Percentiles rank a stretch among this genome's conserved stretches.
Conservation (phyloP, 2,113 vertebrate species). For the Turdus rufiventris region DNA sequence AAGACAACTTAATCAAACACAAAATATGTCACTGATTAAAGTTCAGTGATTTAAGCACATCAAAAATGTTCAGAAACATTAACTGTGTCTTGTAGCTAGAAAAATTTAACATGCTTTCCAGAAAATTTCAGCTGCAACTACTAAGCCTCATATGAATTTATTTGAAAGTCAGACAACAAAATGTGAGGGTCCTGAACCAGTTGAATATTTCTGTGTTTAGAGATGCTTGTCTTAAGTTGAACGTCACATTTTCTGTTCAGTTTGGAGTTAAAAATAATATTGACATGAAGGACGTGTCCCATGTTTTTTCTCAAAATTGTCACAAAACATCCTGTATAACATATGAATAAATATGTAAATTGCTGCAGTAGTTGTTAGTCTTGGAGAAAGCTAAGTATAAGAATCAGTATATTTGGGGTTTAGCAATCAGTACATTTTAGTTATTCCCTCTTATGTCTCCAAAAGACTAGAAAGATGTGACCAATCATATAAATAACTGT, state of each 20-base stretch:
- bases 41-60: background rate
- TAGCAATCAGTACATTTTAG: conserved; percentile 14
- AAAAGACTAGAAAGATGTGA: background rate
- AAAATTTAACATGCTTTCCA: background rate
- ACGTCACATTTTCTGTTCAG: background rate
- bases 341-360: background rate
- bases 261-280: background rate
- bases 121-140: background rate
- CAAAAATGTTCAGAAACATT: background rate
- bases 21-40: background rate
- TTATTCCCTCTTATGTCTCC: conserved; percentile 7
- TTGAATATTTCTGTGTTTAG: background rate
- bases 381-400: conserved; percentile 24
- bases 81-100: background rate
- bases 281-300: background rate
- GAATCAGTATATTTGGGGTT: background rate
- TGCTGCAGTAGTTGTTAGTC: background rate
- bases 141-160: background rate
- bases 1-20: background rate
- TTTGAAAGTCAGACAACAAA: background rate
- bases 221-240: background rate
- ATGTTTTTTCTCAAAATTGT: background rate
- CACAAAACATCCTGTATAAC: background rate
- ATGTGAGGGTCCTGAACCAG: background rate
- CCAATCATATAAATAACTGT: background rate